These are phyloP conservation scores for Rhabdornis inornatus DNA, from an alignment of 2,113 vertebrate genomes.

Conservation along the genomic window DNA sequence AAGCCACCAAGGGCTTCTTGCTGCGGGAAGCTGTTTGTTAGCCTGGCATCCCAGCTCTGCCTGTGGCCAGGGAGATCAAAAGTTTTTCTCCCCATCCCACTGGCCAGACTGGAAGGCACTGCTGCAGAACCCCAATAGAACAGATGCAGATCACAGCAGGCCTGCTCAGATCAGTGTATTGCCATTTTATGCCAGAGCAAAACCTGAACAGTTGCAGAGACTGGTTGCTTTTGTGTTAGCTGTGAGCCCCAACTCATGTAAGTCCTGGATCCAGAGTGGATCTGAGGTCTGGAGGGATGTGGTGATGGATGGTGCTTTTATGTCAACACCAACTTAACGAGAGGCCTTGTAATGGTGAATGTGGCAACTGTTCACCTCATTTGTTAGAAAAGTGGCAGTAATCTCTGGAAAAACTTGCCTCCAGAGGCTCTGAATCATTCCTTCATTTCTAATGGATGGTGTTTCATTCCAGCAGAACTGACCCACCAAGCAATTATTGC, in stretches of 20 bases:
- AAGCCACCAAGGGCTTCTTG: background rate
- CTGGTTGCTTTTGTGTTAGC: rapidly evolving
- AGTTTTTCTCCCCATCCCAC: background rate
- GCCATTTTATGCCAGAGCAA: background rate
- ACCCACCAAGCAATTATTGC: background rate
- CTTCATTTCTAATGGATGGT: background rate
- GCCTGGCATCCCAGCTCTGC: background rate
- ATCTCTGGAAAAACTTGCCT: background rate
- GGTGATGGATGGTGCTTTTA: background rate
- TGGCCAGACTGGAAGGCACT: background rate
- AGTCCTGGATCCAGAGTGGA: background rate
- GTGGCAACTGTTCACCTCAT: background rate
- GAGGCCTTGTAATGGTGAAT: background rate
- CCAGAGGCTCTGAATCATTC: background rate
- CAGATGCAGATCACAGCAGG: background rate
- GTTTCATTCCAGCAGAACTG: background rate
- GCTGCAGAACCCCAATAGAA: background rate
- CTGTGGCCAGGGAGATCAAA: background rate
- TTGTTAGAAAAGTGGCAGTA: constrained; percentile 2
- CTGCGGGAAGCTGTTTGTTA: background rate
- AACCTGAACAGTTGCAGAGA: background rate
- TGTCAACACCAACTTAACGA: background rate
- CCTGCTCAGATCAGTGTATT: background rate
- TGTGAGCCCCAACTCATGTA: background rate
- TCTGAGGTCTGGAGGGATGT: background rate